Evolutionary conservation across 2,797 vertebrate genomes (phyloP).

Genomic region (Semaprochilodus insignis): DNA sequence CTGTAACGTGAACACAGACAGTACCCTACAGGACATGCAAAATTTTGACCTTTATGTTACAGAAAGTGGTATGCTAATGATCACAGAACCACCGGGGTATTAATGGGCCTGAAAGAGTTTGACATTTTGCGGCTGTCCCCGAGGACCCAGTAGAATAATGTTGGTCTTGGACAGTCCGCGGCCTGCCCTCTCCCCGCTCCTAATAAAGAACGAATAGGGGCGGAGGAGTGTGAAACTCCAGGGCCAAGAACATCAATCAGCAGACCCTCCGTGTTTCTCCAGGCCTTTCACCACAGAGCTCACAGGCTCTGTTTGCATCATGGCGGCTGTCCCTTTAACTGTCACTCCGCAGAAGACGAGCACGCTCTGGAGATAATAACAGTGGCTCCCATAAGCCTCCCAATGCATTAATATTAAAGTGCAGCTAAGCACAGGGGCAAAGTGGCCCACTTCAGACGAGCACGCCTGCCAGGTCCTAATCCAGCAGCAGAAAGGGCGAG

Average conservation of each 20-base stretch:
- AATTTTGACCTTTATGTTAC: constrained; percentile 13
- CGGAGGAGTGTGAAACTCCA: constrained; percentile 13
- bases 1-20: neutral
- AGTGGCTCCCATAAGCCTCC: constrained; percentile 32
- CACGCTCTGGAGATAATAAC: constrained; percentile 35
- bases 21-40: constrained; percentile 15
- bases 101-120: constrained; percentile 38
- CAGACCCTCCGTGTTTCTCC: constrained; percentile 40
- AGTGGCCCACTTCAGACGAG: constrained; percentile 44
- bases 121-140: constrained; percentile 47
- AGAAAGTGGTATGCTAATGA: constrained; percentile 27
- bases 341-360: constrained; percentile 35
- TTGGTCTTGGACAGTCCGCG: constrained; percentile 34
- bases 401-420: constrained; percentile 50
- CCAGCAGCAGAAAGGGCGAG: constrained; percentile 1
- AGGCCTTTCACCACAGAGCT: constrained; percentile 14
- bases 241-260: constrained; percentile 49
- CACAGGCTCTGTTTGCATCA: neutral
- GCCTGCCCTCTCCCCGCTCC: constrained; percentile 34
- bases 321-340: constrained; percentile 44
- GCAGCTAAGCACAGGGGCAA: constrained; percentile 37
- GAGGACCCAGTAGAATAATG: constrained; percentile 45
- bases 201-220: constrained; percentile 41
- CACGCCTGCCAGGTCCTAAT: constrained; percentile 31
- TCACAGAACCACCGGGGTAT: constrained; percentile 25